Evolutionary conservation across 1,140 invertebrate species (phyloP), one percentile per base, ranked within the genome.

Genomic region (Drosophila hydei): DNA sequence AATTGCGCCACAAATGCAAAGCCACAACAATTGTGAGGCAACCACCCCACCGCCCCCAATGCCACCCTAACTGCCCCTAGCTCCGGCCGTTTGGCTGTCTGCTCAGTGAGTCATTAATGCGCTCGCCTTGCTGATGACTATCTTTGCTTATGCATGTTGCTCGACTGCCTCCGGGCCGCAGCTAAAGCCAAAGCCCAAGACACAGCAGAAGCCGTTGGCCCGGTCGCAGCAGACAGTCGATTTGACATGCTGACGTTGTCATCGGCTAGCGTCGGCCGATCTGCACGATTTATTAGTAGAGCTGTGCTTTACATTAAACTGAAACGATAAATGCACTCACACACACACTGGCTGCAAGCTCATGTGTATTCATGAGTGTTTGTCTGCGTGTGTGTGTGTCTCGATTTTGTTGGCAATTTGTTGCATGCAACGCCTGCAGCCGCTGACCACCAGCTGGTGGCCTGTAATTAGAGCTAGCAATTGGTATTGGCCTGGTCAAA

Each of bases 1-100:
- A 87, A 87, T 87, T 87, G 81, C 75, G 60, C 83, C 78, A 68
- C 81, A 87, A 87, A 87, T 87, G 81, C 78, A 88, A 78, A 87
- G 77, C 81, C 83, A 77, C 81, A 87, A 88, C 81, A 85, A 87
- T 85, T 77, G 81, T 59, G 52, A 67, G 12, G 16, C 36, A 12
- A 30, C 19, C 27, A 7, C 23, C 23, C 11, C 43, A 52, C 25
- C 9, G 8, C 25, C 18, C 25, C 19, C 43, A 4, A 5, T 2
- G 2, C 21, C n/a, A 21, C 14, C 36, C 0, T 1, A n/a, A n/a
- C 47, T 11, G 3, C 30, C 2, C 18, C 5, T 5, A 9, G 38
- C 11, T 23, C 59, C n/a, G n/a, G n/a, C n/a, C n/a, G n/a, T n/a
- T n/a, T n/a, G n/a, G 33, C 48, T 42, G 58, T 14, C 23, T 43